A percentile compares a stretch with the other conserved stretches of the same genome.
Evolutionary conservation across 2,113 vertebrate genomes (phyloP).

Genomic region (Nothocercus julius): DNA sequence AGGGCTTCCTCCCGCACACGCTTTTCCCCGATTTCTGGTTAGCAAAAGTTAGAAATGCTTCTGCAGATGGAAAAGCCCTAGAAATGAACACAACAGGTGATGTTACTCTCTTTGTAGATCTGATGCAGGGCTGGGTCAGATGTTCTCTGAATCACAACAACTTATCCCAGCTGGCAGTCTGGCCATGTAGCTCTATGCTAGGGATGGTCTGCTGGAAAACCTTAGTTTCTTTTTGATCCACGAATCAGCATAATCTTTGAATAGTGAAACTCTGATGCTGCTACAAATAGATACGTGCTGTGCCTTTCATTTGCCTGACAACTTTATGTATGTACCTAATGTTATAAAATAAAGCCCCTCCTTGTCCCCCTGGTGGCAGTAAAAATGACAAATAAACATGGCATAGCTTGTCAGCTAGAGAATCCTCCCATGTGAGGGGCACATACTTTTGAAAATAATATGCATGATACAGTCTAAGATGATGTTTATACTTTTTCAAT

Average conservation of each 20-base stretch:
- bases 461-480: not conserved
- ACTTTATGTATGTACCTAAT: not conserved
- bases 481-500: not conserved
- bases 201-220: not conserved
- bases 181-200: not conserved
- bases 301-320: not conserved
- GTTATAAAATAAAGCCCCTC: not conserved
- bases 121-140: no score
- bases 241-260: not conserved
- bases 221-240: not conserved
- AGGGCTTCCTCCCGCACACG: rapidly evolving
- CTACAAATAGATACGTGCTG: not conserved
- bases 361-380: constrained; percentile 58
- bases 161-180: not conserved
- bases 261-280: not conserved
- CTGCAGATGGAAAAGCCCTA: not conserved
- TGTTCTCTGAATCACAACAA: not conserved
- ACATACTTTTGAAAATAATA: not conserved
- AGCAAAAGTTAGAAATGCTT: not conserved
- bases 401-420: not conserved
- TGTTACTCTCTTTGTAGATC: not conserved
- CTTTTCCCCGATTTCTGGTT: not conserved
- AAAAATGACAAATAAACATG: constrained; percentile 22
- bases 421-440: not conserved
- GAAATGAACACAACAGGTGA: not conserved